Conservation (phyloP, 1,140 invertebrate species). For the Trigoniulus corallinus region DNA sequence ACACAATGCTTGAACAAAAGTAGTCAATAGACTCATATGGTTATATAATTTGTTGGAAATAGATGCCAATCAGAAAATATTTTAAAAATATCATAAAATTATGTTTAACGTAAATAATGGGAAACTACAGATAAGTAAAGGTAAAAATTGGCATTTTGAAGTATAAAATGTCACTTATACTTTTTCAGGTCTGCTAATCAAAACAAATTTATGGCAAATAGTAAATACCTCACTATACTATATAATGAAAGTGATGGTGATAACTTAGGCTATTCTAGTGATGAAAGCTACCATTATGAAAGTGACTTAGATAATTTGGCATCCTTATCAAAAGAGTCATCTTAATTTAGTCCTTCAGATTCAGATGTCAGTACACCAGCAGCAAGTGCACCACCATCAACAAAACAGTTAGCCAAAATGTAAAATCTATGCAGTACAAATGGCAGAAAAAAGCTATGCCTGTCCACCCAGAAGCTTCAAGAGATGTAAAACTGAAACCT, state of each 20-base stretch:
- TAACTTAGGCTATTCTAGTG: not conserved
- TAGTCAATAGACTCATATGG: too few species aligned
- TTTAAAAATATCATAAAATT: not conserved
- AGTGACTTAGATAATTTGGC: not conserved
- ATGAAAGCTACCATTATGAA: not conserved
- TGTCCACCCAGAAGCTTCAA: too few species aligned
- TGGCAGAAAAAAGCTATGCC: constrained; percentile 1
- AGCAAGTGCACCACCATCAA: not conserved
- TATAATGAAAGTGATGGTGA: not conserved
- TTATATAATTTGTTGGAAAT: not conserved
- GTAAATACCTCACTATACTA: not conserved
- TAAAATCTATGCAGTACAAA: not conserved
- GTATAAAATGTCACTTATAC: not conserved
- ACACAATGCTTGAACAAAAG: too few species aligned
- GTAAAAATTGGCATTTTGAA: too few species aligned
- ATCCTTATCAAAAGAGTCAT: not conserved
- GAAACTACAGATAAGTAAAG: too few species aligned
- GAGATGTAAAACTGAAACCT: constrained; percentile 1
- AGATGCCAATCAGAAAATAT: not conserved
- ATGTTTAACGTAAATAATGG: too few species aligned
- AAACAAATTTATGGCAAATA: not conserved
- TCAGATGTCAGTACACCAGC: not conserved
- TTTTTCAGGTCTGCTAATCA: not conserved
- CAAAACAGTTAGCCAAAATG: not conserved
- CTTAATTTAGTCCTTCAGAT: constrained; percentile 1